Base-by-base conservation (phyloP, 2,797 vertebrate genomes). In the Acanthiza pusilla region DNA sequence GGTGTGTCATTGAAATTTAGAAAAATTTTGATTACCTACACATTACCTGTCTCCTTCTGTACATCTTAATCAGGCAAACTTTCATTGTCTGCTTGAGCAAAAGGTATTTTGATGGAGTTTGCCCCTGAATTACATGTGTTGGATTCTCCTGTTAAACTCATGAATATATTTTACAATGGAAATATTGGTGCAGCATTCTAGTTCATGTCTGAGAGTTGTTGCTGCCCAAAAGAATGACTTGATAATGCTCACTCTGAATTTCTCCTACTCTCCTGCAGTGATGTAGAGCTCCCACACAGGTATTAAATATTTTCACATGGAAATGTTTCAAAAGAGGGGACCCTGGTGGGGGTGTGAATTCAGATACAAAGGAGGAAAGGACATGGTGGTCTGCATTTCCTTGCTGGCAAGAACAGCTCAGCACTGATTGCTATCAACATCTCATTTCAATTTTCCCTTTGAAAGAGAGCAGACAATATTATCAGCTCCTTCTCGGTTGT, bases 361-460 rank as follows among this genome's bases (percentile, higher is more conserved):
- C 29, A 68, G 42, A 47, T 7, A 12, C 7, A 71, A 26, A 92
- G n/a, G 51, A 94, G 43, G 51, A 93, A 84, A 76, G 88, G 68
- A 77, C 27, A 0, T 1, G 65, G 66, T 57, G 51, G 27, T 91
- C 85, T 91, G 36, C 14, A 13, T 85, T 91, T 89, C 88, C 58
- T 85, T 79, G 17, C 74, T 67, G 82, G 45, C 32, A 73, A 74
- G 66, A 70, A 2, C 17, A 16, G 66, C 76, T 68, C 22, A 15
- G 48, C 25, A 9, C 57, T 70, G 95, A 95, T 96, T 42, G 21
- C 40, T 67, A 88, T 94, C 95, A 96, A 63, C 58, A 57, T 71
- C 58, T 85, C 91, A 73, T 84, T 96, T 96, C 84, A 86, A 8
- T 77, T 96, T 96, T 93, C 84, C 50, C 51, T 96, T 92, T 91